phyloP scores from a whole-genome alignment of 2,888 invertebrate genomes.

The Drosophila picticornis region DNA sequence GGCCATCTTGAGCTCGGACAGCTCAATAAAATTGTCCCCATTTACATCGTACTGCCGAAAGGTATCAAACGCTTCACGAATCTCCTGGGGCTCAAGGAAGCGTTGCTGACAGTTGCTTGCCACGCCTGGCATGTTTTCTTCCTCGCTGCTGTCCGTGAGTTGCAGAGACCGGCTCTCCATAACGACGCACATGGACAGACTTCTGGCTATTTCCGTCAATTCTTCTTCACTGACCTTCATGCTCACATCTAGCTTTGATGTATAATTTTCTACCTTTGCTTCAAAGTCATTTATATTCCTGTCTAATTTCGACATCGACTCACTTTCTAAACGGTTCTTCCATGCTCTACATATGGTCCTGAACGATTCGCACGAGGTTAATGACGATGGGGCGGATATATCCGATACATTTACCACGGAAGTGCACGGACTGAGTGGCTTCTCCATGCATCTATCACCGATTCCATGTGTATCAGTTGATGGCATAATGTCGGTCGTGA shows the following conservation, averaged over 20 bases:
- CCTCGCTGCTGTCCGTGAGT: slow-evolving; percentile 45
- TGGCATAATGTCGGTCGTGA: neutral
- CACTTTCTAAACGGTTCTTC: slow-evolving; percentile 13
- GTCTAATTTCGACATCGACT: slow-evolving; percentile 20
- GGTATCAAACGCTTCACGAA: slow-evolving; percentile 27
- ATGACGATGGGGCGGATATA: neutral
- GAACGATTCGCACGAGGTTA: slow-evolving; percentile 38
- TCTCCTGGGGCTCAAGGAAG: slow-evolving; percentile 42
- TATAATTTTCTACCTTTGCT: slow-evolving; percentile 3
- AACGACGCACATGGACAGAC: slow-evolving; percentile 32
- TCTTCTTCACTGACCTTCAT: neutral
- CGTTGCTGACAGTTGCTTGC: neutral
- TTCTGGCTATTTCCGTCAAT: neutral
- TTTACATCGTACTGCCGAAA: slow-evolving; percentile 48
- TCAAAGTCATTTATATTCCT: neutral
- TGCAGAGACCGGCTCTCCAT: slow-evolving; percentile 26
- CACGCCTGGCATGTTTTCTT: neutral
- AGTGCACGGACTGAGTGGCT: neutral
- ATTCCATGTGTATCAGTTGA: slow-evolving; percentile 4
- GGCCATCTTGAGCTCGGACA: slow-evolving; percentile 50
- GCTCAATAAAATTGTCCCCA: slow-evolving; percentile 38
- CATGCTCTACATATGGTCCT: slow-evolving; percentile 34
- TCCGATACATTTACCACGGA: slow-evolving; percentile 10
- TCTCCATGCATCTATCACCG: slow-evolving; percentile 30
- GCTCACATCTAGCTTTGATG: neutral